A percentile compares a stretch with the other conserved stretches of the same genome.
Evolutionary conservation across 1,140 invertebrate genomes (phyloP).

Genomic region (Chelonus insularis): DNA sequence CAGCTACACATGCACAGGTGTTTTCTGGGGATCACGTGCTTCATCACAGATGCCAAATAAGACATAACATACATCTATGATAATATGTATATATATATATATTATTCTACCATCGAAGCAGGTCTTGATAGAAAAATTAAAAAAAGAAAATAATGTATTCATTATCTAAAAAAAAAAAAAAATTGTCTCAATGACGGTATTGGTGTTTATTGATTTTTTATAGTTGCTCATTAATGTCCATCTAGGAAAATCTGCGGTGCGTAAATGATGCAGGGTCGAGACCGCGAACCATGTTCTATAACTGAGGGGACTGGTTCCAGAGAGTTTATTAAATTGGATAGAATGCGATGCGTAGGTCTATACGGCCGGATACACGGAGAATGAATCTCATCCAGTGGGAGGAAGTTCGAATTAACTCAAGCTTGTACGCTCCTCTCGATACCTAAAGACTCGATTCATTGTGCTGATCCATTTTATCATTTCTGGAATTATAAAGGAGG

Average conservation of each 20-base stretch:
- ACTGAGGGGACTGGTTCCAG: conserved; percentile 11
- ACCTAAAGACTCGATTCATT: conserved; percentile 32
- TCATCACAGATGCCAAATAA: conserved; percentile 7
- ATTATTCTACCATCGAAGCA: background rate
- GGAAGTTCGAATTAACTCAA: conserved; percentile 58
- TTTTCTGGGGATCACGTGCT: conserved; percentile 54
- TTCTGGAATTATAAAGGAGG: too few relatives aligned
- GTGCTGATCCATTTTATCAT: background rate
- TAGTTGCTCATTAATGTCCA: too few relatives aligned
- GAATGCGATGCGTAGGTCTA: conserved; percentile 54
- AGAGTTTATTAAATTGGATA: conserved; percentile 59
- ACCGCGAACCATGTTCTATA: conserved; percentile 25
- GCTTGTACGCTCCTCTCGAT: conserved; percentile 29
- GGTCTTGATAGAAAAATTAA: too few relatives aligned
- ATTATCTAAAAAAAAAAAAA: too few relatives aligned
- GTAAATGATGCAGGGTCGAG: conserved; percentile 4
- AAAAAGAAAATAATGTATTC: too few relatives aligned
- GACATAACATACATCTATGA: background rate
- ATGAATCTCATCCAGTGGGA: conserved; percentile 58
- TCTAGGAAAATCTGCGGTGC: background rate
- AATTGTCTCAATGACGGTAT: too few relatives aligned
- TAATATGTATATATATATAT: background rate
- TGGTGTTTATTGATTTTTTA: too few relatives aligned
- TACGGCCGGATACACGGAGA: conserved; percentile 55
- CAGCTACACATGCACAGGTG: conserved; percentile 55